Base-by-base conservation (phyloP, 2,888 invertebrate species). In the Apamea sordens region DNA sequence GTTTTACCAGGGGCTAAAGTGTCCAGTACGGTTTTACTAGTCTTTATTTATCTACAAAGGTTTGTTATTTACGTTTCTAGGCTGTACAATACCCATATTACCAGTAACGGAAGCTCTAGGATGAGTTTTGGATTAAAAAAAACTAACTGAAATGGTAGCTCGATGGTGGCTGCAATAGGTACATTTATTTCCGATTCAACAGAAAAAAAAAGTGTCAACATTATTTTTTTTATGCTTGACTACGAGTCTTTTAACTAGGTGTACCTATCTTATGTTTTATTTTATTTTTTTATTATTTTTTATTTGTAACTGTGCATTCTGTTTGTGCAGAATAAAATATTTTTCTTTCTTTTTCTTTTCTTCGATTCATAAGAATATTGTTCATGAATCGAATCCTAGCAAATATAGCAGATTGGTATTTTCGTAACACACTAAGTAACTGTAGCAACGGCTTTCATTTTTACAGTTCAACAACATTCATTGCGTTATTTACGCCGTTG, bases 1-100 rank as follows among this genome's bases (percentile, higher is more conserved):
- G 50, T 78, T 78, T 86, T 86, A 65, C 76, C 76, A 77, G 69
- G 64, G 63, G 71, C 67, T 84, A 56, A 64, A 61, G 65, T 73
- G 70, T 76, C 24, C 50, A 13, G 24, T 70, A 53, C 24, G 2
- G 36, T 47, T 67, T 53, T 36, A 21, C 4, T 24, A 2, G 18
- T 68, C 50, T 79, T 68, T 56, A 21, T 69, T 47, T n/a, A 28
- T 44, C 18, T 67, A n/a, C 2, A 15, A 28, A 70, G 32, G 32
- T 11, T 0, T 3, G 8, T 61, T 28, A 41, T 64, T 63, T 61
- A 67, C n/a, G 21, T 56, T 56, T 79, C 2, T 32, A 53, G n/a
- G 11, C 41, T 0, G 18, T 61, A 28, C 0, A 50, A 28, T 36
- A 36, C 11, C 15, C 2, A 53, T 41, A 53, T 56, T 56, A 44